Evolutionary conservation across 2,888 invertebrate species (phyloP).

Genomic region (Ligdia adustata): DNA sequence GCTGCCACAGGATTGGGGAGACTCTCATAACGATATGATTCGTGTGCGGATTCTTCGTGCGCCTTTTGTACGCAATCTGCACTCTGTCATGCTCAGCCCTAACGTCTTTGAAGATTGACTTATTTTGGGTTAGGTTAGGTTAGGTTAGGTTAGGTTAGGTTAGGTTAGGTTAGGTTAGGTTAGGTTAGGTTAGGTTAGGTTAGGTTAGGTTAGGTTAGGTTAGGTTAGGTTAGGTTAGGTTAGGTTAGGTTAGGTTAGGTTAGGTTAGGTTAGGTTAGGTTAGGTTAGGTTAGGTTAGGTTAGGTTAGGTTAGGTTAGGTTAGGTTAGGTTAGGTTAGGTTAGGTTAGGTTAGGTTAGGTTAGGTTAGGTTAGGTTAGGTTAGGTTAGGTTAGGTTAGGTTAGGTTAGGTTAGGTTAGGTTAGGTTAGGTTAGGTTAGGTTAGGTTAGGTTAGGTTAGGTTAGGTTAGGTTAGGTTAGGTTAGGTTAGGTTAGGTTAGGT

Average conservation of each 20-base stretch:
- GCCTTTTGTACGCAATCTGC: too few relatives aligned
- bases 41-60: neutral
- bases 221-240: conserved; percentile 18
- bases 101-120: too few relatives aligned
- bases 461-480: conserved; percentile 29
- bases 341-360: conserved; percentile 29
- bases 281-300: conserved; percentile 35
- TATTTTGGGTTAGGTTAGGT: conserved; percentile 17
- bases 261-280: conserved; percentile 33
- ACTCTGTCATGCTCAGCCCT: too few relatives aligned
- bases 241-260: conserved; percentile 29
- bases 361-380: conserved; percentile 34
- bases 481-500: conserved; percentile 25
- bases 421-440: conserved; percentile 37
- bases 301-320: conserved; percentile 33
- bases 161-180: conserved; percentile 21
- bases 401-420: conserved; percentile 38
- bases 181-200: conserved; percentile 18
- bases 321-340: conserved; percentile 30
- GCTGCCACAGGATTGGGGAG: neutral
- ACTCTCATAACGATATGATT: neutral
- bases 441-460: conserved; percentile 37
- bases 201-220: conserved; percentile 16
- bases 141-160: conserved; percentile 22
- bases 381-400: conserved; percentile 38